Evolutionary conservation across 2,797 vertebrate species (phyloP).

Genomic region (Epinephelus awoara): DNA sequence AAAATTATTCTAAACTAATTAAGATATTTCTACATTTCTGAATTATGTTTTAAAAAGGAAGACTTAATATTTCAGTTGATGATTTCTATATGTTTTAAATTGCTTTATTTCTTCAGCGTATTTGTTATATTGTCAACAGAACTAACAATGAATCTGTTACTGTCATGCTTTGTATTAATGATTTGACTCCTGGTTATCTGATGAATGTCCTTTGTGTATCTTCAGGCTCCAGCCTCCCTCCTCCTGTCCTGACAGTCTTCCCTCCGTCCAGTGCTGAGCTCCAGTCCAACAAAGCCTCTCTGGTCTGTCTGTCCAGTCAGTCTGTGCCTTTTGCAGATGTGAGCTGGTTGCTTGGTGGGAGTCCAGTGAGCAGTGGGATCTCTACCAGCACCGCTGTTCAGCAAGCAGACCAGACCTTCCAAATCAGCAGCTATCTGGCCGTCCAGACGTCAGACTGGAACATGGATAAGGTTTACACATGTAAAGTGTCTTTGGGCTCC

Average conservation of each 20-base stretch:
- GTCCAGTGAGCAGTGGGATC: constrained; percentile 65
- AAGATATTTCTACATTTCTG: no score
- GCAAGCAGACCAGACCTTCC: constrained; percentile 72
- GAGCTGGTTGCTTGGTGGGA: constrained; percentile 72
- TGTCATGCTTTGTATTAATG: neutral
- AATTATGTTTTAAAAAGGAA: no score
- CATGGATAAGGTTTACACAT: constrained; percentile 53
- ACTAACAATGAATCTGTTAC: neutral
- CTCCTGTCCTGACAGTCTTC: constrained; percentile 76
- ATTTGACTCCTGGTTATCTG: neutral
- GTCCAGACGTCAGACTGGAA: constrained; percentile 68
- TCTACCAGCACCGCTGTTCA: constrained; percentile 67
- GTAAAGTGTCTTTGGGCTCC: constrained; percentile 71
- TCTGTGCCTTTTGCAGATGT: constrained; percentile 68
- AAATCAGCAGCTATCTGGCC: constrained; percentile 77
- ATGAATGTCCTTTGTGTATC: constrained; percentile 9
- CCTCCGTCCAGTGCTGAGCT: constrained; percentile 77
- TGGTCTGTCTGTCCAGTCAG: constrained; percentile 75
- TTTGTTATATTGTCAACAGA: neutral
- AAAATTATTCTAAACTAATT: no score
- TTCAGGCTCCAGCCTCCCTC: constrained; percentile 58
- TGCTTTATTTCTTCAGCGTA: neutral
- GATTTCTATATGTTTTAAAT: no score
- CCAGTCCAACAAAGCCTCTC: constrained; percentile 60
- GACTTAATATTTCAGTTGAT: neutral